These are phyloP conservation scores for Meghimatium bilineatum DNA, from an alignment of 2,888 invertebrate species.

Conservation along the genomic window DNA sequence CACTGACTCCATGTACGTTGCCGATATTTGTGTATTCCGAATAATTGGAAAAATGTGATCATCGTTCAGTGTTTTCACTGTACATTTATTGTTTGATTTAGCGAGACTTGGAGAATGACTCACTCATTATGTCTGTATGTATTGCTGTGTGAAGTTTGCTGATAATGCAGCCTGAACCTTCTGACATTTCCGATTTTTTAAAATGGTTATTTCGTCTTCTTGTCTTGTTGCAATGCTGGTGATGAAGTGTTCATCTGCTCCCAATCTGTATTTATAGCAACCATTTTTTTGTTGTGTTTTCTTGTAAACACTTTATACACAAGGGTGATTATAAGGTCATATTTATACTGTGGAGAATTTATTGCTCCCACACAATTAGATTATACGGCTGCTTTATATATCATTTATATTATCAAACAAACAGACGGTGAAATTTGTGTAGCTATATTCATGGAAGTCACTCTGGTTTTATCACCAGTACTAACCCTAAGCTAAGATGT, in stretches of 20 bases:
- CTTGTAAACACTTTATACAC: slow-evolving; percentile 44
- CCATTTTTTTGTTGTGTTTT: background rate
- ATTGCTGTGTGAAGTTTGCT: background rate
- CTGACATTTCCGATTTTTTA: background rate
- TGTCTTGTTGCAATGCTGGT: slow-evolving; percentile 38
- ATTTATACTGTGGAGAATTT: slow-evolving; percentile 54
- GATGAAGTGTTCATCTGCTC: slow-evolving; percentile 38
- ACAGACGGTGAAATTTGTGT: background rate
- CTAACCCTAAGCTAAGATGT: too few species aligned
- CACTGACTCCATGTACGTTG: too few species aligned
- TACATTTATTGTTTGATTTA: background rate
- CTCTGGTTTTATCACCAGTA: too few species aligned
- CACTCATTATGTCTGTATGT: background rate
- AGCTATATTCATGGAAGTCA: too few species aligned
- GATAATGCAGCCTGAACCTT: background rate
- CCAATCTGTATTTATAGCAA: slow-evolving; percentile 34
- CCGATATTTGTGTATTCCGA: background rate
- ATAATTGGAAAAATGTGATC: slow-evolving; percentile 22
- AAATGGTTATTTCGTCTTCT: background rate
- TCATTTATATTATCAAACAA: background rate
- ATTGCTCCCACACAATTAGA: slow-evolving; percentile 54
- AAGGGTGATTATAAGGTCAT: slow-evolving; percentile 33
- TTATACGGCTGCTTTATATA: slow-evolving; percentile 38
- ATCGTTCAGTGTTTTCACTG: slow-evolving; percentile 13
- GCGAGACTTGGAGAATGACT: background rate